Evolutionary conservation across 2,888 invertebrate species (phyloP), one percentile per base, ranked within the genome.

Genomic region (Sminthurides aquaticus): DNA sequence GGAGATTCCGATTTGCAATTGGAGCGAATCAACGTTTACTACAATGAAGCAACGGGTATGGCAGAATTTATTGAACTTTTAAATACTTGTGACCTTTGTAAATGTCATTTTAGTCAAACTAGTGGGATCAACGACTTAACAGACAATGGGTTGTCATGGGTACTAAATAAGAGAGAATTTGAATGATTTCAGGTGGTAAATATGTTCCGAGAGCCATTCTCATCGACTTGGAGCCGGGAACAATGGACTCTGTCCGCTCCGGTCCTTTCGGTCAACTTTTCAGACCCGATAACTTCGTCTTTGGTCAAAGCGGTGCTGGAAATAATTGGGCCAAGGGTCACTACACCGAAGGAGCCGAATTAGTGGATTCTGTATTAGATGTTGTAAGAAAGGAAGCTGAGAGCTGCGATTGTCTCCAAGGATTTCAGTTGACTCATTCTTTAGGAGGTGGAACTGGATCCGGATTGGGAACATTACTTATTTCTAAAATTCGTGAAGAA

Each of bases 221-320:
- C 67, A 91, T 96, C 71, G 96, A 97, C 78, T 82, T 96, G 78
- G 96, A 96, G 81, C 95, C 95, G 57, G 95, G 96, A 73, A 96
- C 95, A 75, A 96, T 97, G 95, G 95, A 97, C 81, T 91, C 94
- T 0, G 94, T 96, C 70, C 85, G 94, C 71, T 91, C 93, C 1
- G 94, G 95, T 65, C 91, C 94, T 20, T 94, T 91, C 80, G 86
- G 87, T 3, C 84, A 85, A 71, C 81, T 87, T 60, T 87, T 86
- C 78, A 80, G 86, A 28, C 86, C 86, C 3, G 85, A 87, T 77
- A 87, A 87, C 77, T 87, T 85, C 72, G 84, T 86, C 34, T 86
- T 85, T 75, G 82, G 82, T 0, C 82, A 82, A 67, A 79, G 79
- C 67, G 82, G 82, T 0, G 81, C n/a, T n/a, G n/a, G n/a, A n/a